Evolutionary conservation across 2,113 vertebrate genomes (phyloP).

Genomic region (Chaetops frenatus): DNA sequence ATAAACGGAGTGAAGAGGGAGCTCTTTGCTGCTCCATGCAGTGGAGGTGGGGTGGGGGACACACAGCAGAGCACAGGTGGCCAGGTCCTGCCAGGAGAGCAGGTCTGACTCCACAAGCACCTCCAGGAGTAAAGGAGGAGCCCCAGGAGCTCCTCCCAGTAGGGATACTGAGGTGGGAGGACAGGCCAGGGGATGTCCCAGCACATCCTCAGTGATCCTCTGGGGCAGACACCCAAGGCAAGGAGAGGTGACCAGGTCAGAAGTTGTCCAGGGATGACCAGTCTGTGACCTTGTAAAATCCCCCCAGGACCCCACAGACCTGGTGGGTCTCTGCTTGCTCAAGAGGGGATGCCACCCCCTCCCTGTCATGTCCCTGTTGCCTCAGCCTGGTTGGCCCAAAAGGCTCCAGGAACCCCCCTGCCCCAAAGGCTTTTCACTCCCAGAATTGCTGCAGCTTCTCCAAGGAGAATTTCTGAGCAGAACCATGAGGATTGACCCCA

Average conservation of each 20-base stretch:
- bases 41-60: not conserved
- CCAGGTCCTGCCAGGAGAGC: not conserved
- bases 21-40: not conserved
- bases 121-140: not conserved
- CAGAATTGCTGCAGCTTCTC: not conserved
- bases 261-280: not conserved
- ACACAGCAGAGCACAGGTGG: not conserved
- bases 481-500: not conserved
- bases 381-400: not conserved
- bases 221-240: not conserved
- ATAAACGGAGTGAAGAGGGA: not conserved
- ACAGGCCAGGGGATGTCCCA: not conserved
- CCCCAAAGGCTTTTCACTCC: not conserved
- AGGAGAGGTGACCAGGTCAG: not conserved
- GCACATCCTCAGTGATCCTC: not conserved
- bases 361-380: not conserved
- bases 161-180: not conserved
- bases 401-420: not conserved
- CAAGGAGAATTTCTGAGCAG: not conserved
- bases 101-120: not conserved
- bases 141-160: not conserved
- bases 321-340: not conserved
- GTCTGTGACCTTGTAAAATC: not conserved
- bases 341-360: not conserved
- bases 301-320: not conserved